Evolutionary conservation across 2,797 vertebrate genomes (phyloP), one percentile per base, ranked within the genome.

Genomic region (Manis javanica): DNA sequence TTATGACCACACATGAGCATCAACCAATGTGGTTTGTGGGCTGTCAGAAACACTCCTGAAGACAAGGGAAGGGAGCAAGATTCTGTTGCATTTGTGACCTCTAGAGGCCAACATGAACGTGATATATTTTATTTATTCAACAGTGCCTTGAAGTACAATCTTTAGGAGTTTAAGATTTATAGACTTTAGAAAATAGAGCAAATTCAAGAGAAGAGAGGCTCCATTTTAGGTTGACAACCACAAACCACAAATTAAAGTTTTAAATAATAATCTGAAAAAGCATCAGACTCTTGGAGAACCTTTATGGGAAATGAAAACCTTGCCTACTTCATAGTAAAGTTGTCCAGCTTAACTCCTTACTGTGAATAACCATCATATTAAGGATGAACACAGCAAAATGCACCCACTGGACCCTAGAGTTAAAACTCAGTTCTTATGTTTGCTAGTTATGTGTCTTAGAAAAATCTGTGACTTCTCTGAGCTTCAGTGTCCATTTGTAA

Each of bases 31-130:
- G 82, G 86, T 95, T 87, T 96, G 95, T 69, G 90, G 90, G 29
- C 92, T 96, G 78, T 94, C 49, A 79, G 64, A 97, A 90, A 64
- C 87, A n/a, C 69, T 92, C 42, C 0, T 4, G 21, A 83, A 57
- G 42, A 91, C 87, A 93, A 63, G 24, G 86, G 37, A 94, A 95
- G 92, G 72, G 87, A 87, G 69, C 11, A 88, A 92, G 94, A 98
- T 94, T 94, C 96, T 96, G 94, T 89, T 97, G 78, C 86, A 94
- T 98, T 95, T 97, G 71, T 97, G 90, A 96, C 96, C 93, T 96
- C 84, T 97, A 97, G 57, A 97, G 96, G 97, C 82, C 89, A 93
- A 72, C 61, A 87, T 5, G 57, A 97, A 97, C 0, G 69, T 94
- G 90, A 97, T 87, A 0, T 78, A n/a, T 82, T 97, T 97, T 94